Base-by-base conservation (phyloP, 2,113 vertebrate genomes). In the Trachemys scripta region DNA sequence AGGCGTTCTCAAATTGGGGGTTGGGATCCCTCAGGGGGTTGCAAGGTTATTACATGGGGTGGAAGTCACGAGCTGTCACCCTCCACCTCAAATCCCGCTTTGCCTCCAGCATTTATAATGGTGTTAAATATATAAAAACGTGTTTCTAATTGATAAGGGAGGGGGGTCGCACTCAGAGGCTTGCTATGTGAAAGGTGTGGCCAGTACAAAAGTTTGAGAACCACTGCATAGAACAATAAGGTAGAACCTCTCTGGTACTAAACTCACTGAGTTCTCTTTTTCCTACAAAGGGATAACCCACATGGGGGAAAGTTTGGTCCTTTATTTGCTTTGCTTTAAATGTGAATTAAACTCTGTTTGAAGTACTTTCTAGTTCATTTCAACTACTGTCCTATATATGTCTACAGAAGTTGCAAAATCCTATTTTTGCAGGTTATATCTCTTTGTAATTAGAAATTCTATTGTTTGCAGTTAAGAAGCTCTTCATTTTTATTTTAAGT, bases 361-460 rank as follows among this genome's bases (percentile, higher is more conserved):
- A 79, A 87, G 47, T 24, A 62, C 8, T n/a, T 72, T 72, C 65
- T 72, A 38, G 65, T 72, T 72, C n/a, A 8, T 6, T 13, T 2
- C 45, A 78, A 47, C 24, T 51, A 35, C 89, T 76, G 7, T 9
- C 31, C 10, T 62, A 45, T 92, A 88, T 49, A 2, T 1, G 24
- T 27, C 25, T 4, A 45, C 2, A 0, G 0, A 69, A 72, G 2
- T 5, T 84, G 29, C 22, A 82, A 85, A 87, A 79, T 14, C 10
- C 80, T 65, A 14, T 80, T 62, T 84, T 75, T 47, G 51, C 25
- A 42, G 42, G 45, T 76, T 75, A 4, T 75, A 9, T 13, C 49
- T 31, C 9, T 80, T 80, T 65, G 12, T 35, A 69, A 69, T n/a
- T 69, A 69, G 35, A 69, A 69, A 69, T n/a, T n/a, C 14, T 69